Evolutionary conservation across 1,140 invertebrate genomes (phyloP), one percentile per base, ranked within the genome.

Genomic region (Leptinotarsa lineolata): DNA sequence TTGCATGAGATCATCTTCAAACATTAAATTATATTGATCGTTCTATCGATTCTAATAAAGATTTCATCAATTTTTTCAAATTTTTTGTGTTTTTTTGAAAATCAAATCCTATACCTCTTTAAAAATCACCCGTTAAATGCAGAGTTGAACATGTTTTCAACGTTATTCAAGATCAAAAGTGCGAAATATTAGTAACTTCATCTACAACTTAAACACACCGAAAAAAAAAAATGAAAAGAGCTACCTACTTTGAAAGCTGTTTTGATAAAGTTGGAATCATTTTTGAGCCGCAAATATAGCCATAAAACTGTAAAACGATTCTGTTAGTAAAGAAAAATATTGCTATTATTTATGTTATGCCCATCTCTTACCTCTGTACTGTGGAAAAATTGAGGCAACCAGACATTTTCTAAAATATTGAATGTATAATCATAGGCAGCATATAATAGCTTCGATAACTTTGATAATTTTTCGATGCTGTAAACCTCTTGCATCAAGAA

Each of bases 381-480:
- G 79, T 94, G 92, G 84, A 94, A 90, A 85, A 95, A 96, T 76
- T 90, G 87, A 30, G 93, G 92, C 71, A 94, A 86, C 85, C 92
- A 93, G 73, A 89, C 88, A 74, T 90, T 90, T 84, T 95, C 94
- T 72, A 96, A 85, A 1, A 92, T 81, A 46, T 89, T 87, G 82
- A 94, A 94, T 3, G 92, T 92, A 85, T 93, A 90, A 81, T 95
- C 92, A 82, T 95, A 94, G 0, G 94, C 93, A 85, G 93, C 88
- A 82, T 93, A 95, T 16, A 95, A 82, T 2, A 93, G 92, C 72
- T 91, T 87, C 44, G 93, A 94, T 21, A 92, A 94, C 82, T 93
- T 88, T 54, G 60, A 46, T 95, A 86, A 45, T 81, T 93, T 92
- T 24, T 91, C 88, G 30, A 95, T 88, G 80, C 89, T 90, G 72